phyloP scores from a whole-genome alignment of 2,888 invertebrate species.

The Colletes collaris region DNA sequence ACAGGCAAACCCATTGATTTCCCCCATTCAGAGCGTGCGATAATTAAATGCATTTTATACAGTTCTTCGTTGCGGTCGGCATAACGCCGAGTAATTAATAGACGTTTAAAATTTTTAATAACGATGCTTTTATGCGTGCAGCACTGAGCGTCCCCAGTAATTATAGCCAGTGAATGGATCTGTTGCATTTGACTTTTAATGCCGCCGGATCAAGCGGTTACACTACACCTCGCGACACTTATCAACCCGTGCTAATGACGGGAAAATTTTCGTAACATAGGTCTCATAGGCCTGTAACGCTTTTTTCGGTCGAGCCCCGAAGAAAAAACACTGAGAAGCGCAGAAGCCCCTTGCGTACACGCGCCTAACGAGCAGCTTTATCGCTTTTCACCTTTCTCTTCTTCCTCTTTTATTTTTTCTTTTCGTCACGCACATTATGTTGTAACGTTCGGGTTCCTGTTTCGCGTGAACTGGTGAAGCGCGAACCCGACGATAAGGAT shows the following conservation, averaged over 20 bases:
- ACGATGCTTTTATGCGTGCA: constrained; percentile 77
- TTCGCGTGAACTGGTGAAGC: background rate
- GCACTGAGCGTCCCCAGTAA: constrained; percentile 72
- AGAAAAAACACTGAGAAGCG: constrained; percentile 30
- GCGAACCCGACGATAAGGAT: constrained; percentile 35
- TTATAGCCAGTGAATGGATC: constrained; percentile 79
- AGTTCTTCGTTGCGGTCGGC: constrained; percentile 67
- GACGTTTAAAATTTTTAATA: constrained; percentile 81
- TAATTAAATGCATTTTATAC: constrained; percentile 80
- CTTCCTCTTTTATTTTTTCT: too few relatives aligned
- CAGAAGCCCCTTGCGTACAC: constrained; percentile 6
- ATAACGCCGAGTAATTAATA: constrained; percentile 79
- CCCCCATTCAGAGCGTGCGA: constrained; percentile 75
- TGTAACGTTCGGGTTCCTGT: constrained; percentile 1
- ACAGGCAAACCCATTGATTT: constrained; percentile 79
- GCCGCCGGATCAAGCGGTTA: constrained; percentile 74
- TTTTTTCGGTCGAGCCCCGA: constrained; percentile 11
- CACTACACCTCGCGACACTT: constrained; percentile 67
- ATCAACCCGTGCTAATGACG: constrained; percentile 71
- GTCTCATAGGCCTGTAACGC: constrained; percentile 24
- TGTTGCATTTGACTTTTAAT: constrained; percentile 79
- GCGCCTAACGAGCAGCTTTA: constrained; percentile 35
- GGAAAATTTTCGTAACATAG: constrained; percentile 64
- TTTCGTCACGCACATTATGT: background rate
- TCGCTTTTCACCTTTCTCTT: background rate